Evolutionary conservation across 2,888 invertebrate genomes (phyloP).

Genomic region (Chrysolina oricalcia): DNA sequence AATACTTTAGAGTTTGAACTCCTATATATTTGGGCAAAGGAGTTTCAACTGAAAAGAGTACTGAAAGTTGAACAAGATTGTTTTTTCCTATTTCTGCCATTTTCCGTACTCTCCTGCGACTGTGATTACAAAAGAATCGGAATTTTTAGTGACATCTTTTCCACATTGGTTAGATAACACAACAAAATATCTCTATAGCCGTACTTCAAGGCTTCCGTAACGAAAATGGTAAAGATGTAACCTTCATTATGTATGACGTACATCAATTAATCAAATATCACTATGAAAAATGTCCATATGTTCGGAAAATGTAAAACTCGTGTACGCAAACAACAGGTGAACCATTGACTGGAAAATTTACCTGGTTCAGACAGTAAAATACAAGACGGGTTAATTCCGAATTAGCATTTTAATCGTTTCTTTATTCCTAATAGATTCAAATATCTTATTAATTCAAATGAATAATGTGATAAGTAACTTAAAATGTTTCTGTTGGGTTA

Average conservation of each 20-base stretch:
- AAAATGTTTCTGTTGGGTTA: conserved; percentile 4
- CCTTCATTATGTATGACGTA: not conserved
- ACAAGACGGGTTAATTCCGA: conserved; percentile 8
- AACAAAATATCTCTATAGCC: not conserved
- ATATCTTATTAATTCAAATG: conserved; percentile 6
- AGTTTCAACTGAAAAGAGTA: too few relatives aligned
- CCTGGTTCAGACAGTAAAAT: conserved; percentile 7
- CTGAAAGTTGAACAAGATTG: too few relatives aligned
- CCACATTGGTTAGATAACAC: not conserved
- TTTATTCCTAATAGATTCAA: conserved; percentile 21
- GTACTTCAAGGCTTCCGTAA: not conserved
- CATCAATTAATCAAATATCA: not conserved
- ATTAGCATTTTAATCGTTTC: conserved; percentile 23
- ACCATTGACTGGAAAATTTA: conserved; percentile 19
- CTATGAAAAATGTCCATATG: not conserved
- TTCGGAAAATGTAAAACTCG: not conserved
- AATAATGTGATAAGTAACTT: conserved; percentile 16
- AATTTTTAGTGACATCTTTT: not conserved
- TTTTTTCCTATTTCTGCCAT: too few relatives aligned
- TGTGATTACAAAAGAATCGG: too few relatives aligned
- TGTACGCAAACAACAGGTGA: conserved; percentile 8
- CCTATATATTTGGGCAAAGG: too few relatives aligned
- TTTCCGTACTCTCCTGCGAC: too few relatives aligned
- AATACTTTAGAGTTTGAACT: too few relatives aligned
- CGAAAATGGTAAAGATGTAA: not conserved